phyloP scores from a whole-genome alignment of 2,888 invertebrate genomes.

The Philhelius pedissequus region DNA sequence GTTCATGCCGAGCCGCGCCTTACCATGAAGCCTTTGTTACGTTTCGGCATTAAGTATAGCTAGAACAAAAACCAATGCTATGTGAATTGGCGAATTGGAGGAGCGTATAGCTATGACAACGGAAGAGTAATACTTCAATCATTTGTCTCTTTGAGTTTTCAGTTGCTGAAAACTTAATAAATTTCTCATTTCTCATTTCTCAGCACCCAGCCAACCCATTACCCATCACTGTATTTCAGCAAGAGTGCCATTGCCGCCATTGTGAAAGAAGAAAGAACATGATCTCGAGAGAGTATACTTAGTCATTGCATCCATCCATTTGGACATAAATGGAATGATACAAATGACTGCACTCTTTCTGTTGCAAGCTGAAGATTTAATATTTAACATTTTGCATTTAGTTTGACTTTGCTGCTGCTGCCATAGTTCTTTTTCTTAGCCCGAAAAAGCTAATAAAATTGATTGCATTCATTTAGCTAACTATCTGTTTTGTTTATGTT shows the following conservation, averaged over 20 bases:
- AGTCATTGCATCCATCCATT: constrained; percentile 52
- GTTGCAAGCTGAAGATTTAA: constrained; percentile 37
- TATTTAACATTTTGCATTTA: constrained; percentile 50
- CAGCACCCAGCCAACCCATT: background rate
- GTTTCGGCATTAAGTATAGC: background rate
- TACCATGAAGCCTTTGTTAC: background rate
- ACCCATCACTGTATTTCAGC: background rate
- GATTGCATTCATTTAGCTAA: constrained; percentile 61
- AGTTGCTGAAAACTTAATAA: constrained; percentile 46
- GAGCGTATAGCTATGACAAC: background rate
- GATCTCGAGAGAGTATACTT: constrained; percentile 9
- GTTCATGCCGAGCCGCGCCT: background rate
- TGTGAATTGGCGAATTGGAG: background rate
- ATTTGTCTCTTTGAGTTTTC: constrained; percentile 38
- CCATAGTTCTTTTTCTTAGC: background rate
- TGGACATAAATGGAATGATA: constrained; percentile 45
- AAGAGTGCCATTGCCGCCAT: background rate
- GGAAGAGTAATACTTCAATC: constrained; percentile 30
- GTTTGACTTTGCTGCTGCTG: constrained; percentile 22
- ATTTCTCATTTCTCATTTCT: constrained; percentile 44
- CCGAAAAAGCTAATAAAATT: constrained; percentile 56
- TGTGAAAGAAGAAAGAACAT: constrained; percentile 37
- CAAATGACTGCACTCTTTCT: constrained; percentile 53
- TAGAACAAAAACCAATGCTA: background rate
- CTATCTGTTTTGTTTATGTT: constrained; percentile 67